phyloP scores from a whole-genome alignment of 2,113 vertebrate species.

The Toxotes chatareus region DNA sequence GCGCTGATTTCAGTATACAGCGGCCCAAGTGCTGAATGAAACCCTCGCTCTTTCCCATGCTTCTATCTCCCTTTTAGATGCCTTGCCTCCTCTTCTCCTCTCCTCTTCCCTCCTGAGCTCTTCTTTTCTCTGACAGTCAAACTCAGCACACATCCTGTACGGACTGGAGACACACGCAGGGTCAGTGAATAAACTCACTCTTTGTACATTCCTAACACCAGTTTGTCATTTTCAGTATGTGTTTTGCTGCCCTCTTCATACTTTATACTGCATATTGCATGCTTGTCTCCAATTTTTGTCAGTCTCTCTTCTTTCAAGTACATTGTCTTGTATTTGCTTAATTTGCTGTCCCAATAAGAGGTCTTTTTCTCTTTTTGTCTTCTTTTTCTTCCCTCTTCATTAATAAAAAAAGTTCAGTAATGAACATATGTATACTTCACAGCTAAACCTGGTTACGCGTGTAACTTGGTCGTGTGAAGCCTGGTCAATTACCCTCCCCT shows the following conservation, averaged over 20 bases:
- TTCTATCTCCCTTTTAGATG: background rate
- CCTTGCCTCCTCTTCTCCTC: background rate
- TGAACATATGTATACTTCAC: background rate
- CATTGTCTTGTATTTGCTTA: background rate
- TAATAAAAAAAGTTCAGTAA: background rate
- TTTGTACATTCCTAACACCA: background rate
- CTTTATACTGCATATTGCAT: background rate
- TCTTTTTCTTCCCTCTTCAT: background rate
- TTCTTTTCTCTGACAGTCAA: conserved; percentile 11
- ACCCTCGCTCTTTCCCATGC: background rate
- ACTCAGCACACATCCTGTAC: background rate
- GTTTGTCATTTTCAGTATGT: background rate
- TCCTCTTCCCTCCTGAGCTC: background rate
- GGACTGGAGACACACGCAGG: background rate
- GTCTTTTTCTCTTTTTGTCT: too few species aligned
- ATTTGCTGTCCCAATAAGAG: background rate
- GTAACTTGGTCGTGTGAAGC: background rate
- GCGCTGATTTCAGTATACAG: conserved; percentile 19
- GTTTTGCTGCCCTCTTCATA: background rate
- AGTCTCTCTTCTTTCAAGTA: too few species aligned
- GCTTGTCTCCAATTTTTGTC: background rate
- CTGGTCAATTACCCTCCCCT: background rate
- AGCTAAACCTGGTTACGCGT: background rate
- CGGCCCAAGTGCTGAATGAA: conserved; percentile 21
- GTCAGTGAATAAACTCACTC: background rate